Conservation (phyloP, 2,113 vertebrate genomes). For the Argyrosomus japonicus region DNA sequence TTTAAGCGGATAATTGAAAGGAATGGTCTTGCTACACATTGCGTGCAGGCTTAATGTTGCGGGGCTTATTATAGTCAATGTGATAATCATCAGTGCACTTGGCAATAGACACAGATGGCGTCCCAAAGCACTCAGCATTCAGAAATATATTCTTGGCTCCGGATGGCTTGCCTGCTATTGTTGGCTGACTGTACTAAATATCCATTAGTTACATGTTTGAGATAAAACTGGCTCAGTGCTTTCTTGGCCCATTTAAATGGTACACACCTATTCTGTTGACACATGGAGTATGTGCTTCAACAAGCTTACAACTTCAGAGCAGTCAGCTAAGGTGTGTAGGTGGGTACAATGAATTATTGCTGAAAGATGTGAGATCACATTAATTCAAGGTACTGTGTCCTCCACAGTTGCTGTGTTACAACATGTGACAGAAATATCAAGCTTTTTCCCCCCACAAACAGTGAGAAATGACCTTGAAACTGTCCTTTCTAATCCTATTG, state of each 20-base stretch:
- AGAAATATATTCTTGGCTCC: conserved; percentile 49
- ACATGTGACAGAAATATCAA: conserved; percentile 19
- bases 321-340: conserved; percentile 1
- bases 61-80: conserved; percentile 50
- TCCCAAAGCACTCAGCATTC: conserved; percentile 53
- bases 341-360: conserved; percentile 10
- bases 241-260: conserved; percentile 48
- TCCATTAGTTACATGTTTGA: conserved; percentile 71
- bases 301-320: conserved; percentile 19
- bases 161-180: conserved; percentile 42
- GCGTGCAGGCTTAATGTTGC: conserved; percentile 53
- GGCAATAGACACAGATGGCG: conserved; percentile 57
- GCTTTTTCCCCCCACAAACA: neutral
- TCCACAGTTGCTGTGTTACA: neutral
- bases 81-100: conserved; percentile 64
- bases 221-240: conserved; percentile 44
- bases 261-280: conserved; percentile 51
- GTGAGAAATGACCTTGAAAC: conserved; percentile 54
- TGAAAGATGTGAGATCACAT: conserved; percentile 32
- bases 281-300: neutral
- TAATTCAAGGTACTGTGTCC: conserved; percentile 28
- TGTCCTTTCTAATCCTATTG: conserved; percentile 59
- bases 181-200: conserved; percentile 60
- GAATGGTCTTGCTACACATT: conserved; percentile 47
- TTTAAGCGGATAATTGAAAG: conserved; percentile 56